Base-by-base conservation (phyloP, 2,888 invertebrate species). In the Hartigia nigra region DNA sequence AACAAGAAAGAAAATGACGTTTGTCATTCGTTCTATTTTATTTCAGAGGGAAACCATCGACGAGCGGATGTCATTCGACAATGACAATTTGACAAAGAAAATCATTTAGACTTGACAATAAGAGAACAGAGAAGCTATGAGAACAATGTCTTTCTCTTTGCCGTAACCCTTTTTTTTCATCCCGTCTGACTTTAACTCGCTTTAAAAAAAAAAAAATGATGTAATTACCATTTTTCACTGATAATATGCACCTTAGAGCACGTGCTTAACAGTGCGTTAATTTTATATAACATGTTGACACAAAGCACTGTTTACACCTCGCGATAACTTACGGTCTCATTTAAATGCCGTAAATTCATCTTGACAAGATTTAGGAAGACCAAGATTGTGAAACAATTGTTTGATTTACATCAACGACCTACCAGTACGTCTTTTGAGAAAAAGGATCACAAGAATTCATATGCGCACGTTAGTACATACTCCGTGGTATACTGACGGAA, bases 261-360 rank as follows among this genome's bases (percentile, higher is more conserved):
- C 39, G 14, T n/a, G 76, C 78, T 35, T n/a, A 31, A 31, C 74
- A 34, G 55, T 80, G 31, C 76, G 78, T 74, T 70, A 77, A 79
- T 82, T 82, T 82, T 81, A 82, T 84, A 76, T 82, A 82, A 82
- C 74, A 74, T 86, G 84, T 87, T 88, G 83, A 82, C 79, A 74
- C 76, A 75, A 74, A 74, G 75, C 78, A 74, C 82, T 70, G 84
- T 86, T 85, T 84, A 75, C 82, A 39, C 23, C 39, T 39, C 39
- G 39, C 14, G 39, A 39, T 39, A 39, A 39, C 23, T 84, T 82
- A 76, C 74, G 76, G 75, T 77, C 79, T 80, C 80, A 69, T 82
- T 81, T 76, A 77, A 79, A 76, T 78, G 84, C 81, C 76, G 82
- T 87, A 86, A 85, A 87, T 88, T 88, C 85, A 84, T 84, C 81